phyloP scores from a whole-genome alignment of 2,888 invertebrate species.

The Scaptomyza polygonia region DNA sequence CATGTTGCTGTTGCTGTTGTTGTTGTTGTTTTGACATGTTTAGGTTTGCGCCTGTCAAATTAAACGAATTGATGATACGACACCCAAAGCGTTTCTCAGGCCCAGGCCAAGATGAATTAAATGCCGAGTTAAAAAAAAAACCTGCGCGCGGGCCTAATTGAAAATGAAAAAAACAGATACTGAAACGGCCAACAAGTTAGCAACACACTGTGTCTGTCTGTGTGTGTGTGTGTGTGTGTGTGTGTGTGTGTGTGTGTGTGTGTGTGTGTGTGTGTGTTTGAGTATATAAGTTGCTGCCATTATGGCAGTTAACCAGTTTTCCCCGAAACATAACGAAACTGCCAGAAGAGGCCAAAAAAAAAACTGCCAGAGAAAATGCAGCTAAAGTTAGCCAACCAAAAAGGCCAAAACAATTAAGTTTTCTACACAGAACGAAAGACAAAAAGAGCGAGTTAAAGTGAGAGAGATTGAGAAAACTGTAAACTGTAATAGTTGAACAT shows the following conservation, averaged over 20 bases:
- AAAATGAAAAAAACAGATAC: slow-evolving; percentile 68
- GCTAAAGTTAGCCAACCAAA: slow-evolving; percentile 69
- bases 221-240: slow-evolving; percentile 11
- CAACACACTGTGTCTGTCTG: slow-evolving; percentile 36
- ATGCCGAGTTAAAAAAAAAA: slow-evolving; percentile 70
- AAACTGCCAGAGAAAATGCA: slow-evolving; percentile 46
- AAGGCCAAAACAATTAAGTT: slow-evolving; percentile 82
- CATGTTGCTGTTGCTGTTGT: slow-evolving; percentile 61
- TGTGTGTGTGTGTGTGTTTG: slow-evolving; percentile 11
- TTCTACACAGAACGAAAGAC: slow-evolving; percentile 32
- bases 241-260: slow-evolving; percentile 23
- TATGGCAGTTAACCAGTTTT: slow-evolving; percentile 80
- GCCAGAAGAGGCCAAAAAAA: slow-evolving; percentile 51
- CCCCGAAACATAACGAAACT: slow-evolving; percentile 72
- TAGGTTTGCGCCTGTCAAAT: slow-evolving; percentile 85
- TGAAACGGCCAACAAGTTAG: slow-evolving; percentile 66
- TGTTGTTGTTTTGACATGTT: slow-evolving; percentile 84
- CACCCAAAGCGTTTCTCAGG: slow-evolving; percentile 85
- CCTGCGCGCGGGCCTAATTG: slow-evolving; percentile 78
- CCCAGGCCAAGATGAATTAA: slow-evolving; percentile 77
- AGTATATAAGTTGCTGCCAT: slow-evolving; percentile 65
- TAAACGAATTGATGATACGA: slow-evolving; percentile 85
- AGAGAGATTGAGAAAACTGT: slow-evolving; percentile 4
- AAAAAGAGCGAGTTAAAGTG: not conserved
- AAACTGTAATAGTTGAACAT: slow-evolving; percentile 1